Percentiles rank a stretch among this genome's conserved stretches.
Evolutionary conservation across 2,888 invertebrate species (phyloP).

Genomic region (Graphium colonna): DNA sequence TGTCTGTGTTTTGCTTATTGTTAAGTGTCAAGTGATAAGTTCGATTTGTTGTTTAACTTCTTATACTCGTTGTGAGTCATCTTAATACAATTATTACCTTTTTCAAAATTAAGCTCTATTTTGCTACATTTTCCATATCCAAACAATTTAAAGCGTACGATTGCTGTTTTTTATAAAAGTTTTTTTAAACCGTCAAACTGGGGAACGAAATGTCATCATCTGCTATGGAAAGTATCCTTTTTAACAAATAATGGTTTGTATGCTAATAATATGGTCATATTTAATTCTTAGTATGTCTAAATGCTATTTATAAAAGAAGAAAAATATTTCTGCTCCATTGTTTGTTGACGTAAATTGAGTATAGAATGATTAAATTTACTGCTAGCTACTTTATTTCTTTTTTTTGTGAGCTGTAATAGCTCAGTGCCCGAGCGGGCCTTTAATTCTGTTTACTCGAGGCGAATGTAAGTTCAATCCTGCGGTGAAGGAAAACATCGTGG

Average conservation of each 20-base stretch:
- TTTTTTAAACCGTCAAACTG: slow-evolving; percentile 80
- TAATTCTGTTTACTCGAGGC: too few relatives aligned
- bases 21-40: background rate
- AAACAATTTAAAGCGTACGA: slow-evolving; percentile 30
- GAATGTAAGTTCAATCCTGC: too few relatives aligned
- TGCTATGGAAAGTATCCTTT: slow-evolving; percentile 96
- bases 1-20: too few relatives aligned
- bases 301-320: too few relatives aligned
- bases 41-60: background rate
- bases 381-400: too few relatives aligned
- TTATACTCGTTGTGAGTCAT: slow-evolving; percentile 29
- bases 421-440: too few relatives aligned
- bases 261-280: background rate
- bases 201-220: slow-evolving; percentile 94
- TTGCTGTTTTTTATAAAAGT: slow-evolving; percentile 41
- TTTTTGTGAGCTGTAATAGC: too few relatives aligned
- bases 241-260: slow-evolving; percentile 25
- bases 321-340: too few relatives aligned
- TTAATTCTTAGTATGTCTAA: too few relatives aligned
- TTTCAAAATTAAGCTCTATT: background rate
- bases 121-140: slow-evolving; percentile 7
- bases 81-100: slow-evolving; percentile 16
- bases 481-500: too few relatives aligned
- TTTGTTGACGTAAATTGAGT: too few relatives aligned
- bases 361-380: too few relatives aligned